Conservation (phyloP, 2,888 invertebrate genomes). For the Ryuthela nishihirai region DNA sequence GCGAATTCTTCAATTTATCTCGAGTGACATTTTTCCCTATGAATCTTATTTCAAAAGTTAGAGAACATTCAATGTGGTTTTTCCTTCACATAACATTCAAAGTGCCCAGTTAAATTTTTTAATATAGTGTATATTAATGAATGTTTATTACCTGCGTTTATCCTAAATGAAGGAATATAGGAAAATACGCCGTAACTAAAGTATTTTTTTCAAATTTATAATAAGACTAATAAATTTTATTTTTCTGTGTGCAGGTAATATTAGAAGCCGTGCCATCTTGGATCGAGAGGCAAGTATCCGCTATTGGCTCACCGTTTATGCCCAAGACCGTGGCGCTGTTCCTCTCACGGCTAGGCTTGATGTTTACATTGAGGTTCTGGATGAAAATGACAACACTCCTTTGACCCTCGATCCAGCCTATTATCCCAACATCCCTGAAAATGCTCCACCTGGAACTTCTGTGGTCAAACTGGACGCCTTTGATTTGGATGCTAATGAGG, state of each 20-base stretch:
- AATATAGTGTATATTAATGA: too few relatives aligned
- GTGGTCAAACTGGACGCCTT: constrained; percentile 71
- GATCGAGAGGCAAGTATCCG: constrained; percentile 82
- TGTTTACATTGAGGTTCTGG: constrained; percentile 77
- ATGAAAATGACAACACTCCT: constrained; percentile 93
- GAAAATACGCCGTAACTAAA: too few relatives aligned
- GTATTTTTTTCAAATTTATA: too few relatives aligned
- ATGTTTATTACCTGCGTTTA: too few relatives aligned
- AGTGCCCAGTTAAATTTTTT: too few relatives aligned
- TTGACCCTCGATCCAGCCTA: constrained; percentile 85
- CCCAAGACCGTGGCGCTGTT: constrained; percentile 85
- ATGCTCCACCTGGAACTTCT: constrained; percentile 66
- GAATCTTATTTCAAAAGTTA: too few relatives aligned
- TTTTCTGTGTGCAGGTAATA: constrained; percentile 51
- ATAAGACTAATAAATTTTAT: too few relatives aligned
- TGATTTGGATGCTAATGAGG: constrained; percentile 64
- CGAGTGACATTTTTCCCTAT: too few relatives aligned
- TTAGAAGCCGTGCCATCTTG: constrained; percentile 76
- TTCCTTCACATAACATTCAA: too few relatives aligned
- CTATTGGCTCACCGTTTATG: constrained; percentile 93
- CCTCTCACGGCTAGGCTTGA: constrained; percentile 78
- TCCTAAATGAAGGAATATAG: too few relatives aligned
- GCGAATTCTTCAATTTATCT: too few relatives aligned
- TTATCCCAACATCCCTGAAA: constrained; percentile 73
- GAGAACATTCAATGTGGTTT: too few relatives aligned